Percentiles rank a stretch among this genome's conserved stretches.
These are phyloP conservation scores for Hydractinia echinata DNA, from an alignment of 30 jellyfish, hydroid and myxozoan genomes.

Conservation along the genomic window DNA sequence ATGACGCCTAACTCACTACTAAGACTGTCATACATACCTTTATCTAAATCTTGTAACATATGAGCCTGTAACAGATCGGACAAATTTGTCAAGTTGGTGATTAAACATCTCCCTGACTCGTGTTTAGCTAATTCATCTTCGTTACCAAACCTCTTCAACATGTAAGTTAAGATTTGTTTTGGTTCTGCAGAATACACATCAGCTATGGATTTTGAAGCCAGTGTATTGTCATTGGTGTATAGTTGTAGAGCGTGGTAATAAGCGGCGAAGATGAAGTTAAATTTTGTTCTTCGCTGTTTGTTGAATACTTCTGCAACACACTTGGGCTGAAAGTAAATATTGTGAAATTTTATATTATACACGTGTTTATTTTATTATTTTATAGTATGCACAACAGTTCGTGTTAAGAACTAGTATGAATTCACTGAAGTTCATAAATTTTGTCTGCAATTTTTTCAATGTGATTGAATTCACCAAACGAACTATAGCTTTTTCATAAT, in stretches of 20 bases:
- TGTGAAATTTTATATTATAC: neutral
- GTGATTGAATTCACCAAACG: no score
- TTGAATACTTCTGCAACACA: neutral
- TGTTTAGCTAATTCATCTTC: neutral
- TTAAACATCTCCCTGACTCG: neutral
- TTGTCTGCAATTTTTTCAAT: no score
- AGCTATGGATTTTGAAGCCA: neutral
- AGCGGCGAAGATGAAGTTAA: slow-evolving; percentile 23
- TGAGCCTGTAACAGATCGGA: slow-evolving; percentile 86
- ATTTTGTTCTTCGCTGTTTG: slow-evolving; percentile 11
- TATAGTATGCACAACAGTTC: no score
- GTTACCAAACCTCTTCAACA: slow-evolving; percentile 5
- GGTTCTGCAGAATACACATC: slow-evolving; percentile 14
- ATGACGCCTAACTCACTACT: no score
- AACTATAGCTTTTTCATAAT: no score
- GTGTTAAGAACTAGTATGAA: no score
- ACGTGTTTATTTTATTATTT: neutral
- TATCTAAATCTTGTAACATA: slow-evolving; percentile 60
- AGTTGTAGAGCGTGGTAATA: slow-evolving; percentile 24
- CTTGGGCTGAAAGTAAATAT: neutral
- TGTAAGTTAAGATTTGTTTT: neutral
- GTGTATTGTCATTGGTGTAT: neutral
- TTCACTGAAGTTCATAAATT: no score
- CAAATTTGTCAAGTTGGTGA: slow-evolving; percentile 33
- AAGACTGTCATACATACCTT: slow-evolving; percentile 44